Evolutionary conservation across 2,888 invertebrate genomes (phyloP), one percentile per base, ranked within the genome.

Genomic region (Orchesella flavescens): DNA sequence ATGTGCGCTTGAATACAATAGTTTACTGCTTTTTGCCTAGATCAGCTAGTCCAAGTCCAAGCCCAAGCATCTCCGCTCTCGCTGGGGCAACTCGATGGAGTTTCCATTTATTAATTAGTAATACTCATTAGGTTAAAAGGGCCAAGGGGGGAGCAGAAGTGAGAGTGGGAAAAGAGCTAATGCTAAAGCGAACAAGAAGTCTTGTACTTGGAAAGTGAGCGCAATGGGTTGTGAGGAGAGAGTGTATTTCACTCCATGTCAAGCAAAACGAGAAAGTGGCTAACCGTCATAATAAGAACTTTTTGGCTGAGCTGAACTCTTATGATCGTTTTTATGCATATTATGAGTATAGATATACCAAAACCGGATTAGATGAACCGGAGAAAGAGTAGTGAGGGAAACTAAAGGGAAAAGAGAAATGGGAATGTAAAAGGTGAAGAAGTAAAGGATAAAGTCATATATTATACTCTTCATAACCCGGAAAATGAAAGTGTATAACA

Each of bases 51-150:
- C n/a, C n/a, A n/a, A n/a, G n/a, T n/a, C n/a, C n/a, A n/a, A n/a
- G n/a, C n/a, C n/a, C n/a, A n/a, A 34, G 34, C 34, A 34, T 34
- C 34, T 34, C 19, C 1, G 24, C 53, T 55, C 43, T 49, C 15
- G 49, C n/a, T 49, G 49, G 49, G n/a, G 49, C 49, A 49, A 49
- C 49, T 49, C n/a, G 17, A 55, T 68, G 49, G 23, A 81, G 57
- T 63, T 81, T 75, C 86, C 86, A 86, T 86, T 86, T 86, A 85
- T 86, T 85, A 85, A 86, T 86, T 86, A 86, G 84, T 78, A 82
- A 82, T 85, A 80, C 84, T 86, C 86, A 86, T 86, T 86, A 85
- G 85, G 71, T 76, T 83, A 84, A 84, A 82, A 86, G 84, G 84
- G 55, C 65, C 59, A 63, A 71, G 71, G 72, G 71, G 57, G 23